A percentile compares a stretch with the other conserved stretches of the same genome.
phyloP scores from a whole-genome alignment of 2,888 invertebrate species.

The Leptinotarsa haldemani region DNA sequence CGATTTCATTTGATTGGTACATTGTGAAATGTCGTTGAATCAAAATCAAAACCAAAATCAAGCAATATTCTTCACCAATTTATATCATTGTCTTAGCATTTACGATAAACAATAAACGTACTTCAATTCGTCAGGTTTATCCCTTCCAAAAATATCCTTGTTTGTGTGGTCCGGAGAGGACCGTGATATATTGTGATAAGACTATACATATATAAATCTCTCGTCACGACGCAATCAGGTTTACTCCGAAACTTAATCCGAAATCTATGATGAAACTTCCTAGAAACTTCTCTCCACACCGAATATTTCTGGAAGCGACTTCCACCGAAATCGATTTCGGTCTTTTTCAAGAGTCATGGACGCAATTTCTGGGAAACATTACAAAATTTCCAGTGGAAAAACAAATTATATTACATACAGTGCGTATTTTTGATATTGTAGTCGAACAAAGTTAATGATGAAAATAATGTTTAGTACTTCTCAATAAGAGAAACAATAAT shows the following conservation, averaged over 20 bases:
- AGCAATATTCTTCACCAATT: too few species aligned
- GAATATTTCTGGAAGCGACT: neutral
- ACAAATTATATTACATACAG: neutral
- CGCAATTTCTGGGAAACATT: neutral
- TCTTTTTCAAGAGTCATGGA: neutral
- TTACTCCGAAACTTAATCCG: constrained; percentile 12
- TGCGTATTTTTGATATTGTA: too few species aligned
- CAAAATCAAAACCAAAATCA: too few species aligned
- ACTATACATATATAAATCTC: constrained; percentile 3
- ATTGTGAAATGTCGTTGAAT: too few species aligned
- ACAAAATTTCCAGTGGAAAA: neutral
- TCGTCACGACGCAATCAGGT: constrained; percentile 11
- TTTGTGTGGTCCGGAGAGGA: neutral
- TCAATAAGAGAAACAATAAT: too few species aligned
- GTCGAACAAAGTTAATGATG: too few species aligned
- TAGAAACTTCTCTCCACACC: neutral
- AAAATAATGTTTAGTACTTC: too few species aligned
- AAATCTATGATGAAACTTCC: constrained; percentile 13
- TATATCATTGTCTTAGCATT: too few species aligned
- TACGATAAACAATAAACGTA: too few species aligned
- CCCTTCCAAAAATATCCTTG: constrained; percentile 1
- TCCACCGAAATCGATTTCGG: neutral
- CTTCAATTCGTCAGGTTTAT: too few species aligned
- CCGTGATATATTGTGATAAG: constrained; percentile 1
- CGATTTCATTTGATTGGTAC: too few species aligned